Percentiles rank a stretch among this genome's conserved stretches.
Evolutionary conservation across 2,888 invertebrate species (phyloP).

Genomic region (Chrysodeixis includens): DNA sequence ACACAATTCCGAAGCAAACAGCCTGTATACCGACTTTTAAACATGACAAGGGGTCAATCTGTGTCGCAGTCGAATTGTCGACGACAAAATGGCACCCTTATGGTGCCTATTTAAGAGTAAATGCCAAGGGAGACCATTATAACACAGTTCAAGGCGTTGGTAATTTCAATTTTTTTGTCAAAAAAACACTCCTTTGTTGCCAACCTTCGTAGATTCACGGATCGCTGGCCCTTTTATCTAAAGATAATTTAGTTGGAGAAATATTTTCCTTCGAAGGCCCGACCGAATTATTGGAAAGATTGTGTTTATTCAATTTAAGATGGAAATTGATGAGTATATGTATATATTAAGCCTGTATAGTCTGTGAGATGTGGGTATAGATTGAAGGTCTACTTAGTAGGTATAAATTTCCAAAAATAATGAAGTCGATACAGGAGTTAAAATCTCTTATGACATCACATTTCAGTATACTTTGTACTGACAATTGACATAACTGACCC

Average conservation of each 20-base stretch:
- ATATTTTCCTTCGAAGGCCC: slow-evolving; percentile 50
- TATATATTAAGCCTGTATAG: neutral
- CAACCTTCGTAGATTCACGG: slow-evolving; percentile 64
- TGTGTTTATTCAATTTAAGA: slow-evolving; percentile 58
- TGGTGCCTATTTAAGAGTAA: slow-evolving; percentile 55
- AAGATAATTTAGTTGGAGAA: slow-evolving; percentile 62
- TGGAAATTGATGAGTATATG: slow-evolving; percentile 22
- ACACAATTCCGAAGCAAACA: slow-evolving; percentile 11
- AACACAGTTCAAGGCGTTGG: slow-evolving; percentile 51
- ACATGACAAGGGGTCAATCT: slow-evolving; percentile 45
- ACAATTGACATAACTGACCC: too few relatives aligned
- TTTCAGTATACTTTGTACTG: too few relatives aligned
- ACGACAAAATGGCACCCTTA: slow-evolving; percentile 54
- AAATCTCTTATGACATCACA: too few relatives aligned
- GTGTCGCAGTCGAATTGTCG: slow-evolving; percentile 52
- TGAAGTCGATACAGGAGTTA: too few relatives aligned
- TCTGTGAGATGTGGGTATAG: too few relatives aligned
- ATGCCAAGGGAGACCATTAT: slow-evolving; percentile 61
- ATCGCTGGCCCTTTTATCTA: slow-evolving; percentile 62
- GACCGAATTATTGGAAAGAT: slow-evolving; percentile 55
- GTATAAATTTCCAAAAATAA: too few relatives aligned
- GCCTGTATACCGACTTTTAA: slow-evolving; percentile 46
- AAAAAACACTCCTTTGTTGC: slow-evolving; percentile 64
- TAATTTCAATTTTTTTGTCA: slow-evolving; percentile 63
- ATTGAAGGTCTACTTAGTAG: neutral